Base-by-base conservation (phyloP, 2,888 invertebrate species). In the Podotricha telesiphe region DNA sequence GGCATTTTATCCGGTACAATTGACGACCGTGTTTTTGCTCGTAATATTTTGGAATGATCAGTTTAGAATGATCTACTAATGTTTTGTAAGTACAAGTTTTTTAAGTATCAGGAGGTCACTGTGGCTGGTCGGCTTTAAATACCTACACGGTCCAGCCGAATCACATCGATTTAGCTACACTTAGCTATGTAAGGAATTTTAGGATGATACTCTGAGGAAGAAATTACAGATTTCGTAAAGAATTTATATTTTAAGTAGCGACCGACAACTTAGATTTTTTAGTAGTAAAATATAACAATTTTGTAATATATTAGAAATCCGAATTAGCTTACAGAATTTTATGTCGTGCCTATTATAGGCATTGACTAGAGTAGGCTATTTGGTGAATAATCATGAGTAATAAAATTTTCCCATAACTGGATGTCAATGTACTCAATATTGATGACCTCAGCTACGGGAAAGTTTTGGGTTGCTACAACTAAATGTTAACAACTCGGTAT, bases 141-240 rank as follows among this genome's bases (percentile, higher is more conserved):
- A 73, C 68, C 68, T 76, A 79, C 76, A 79, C 79, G 81, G 79
- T 80, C 77, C 75, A 77, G 75, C 75, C 78, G 82, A 73, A 81
- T 82, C 84, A 83, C 77, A 87, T 86, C 83, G 83, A 86, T 86
- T 86, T 80, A 67, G 78, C 75, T 78, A 85, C 83, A 82, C 81
- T 67, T 76, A 69, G 83, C 82, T 78, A 87, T 87, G 82, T 80
- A 45, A 76, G 77, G 82, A 80, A 89, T 83, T 86, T 85, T 82
- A 77, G 83, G 84, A 85, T 85, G 83, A 70, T 80, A 70, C 73
- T 42, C 11, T 20, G 40, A 37, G 34, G 56, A 28, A 62, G 28
- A 58, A 22, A 42, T 51, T 47, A 22, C 8, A 20, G 56, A 45
- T 45, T 42, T 42, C 53, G 53, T 55, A 17, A 37, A 55, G 55